Evolutionary conservation across 2,113 vertebrate species (phyloP).

Genomic region (Carassius auratus): DNA sequence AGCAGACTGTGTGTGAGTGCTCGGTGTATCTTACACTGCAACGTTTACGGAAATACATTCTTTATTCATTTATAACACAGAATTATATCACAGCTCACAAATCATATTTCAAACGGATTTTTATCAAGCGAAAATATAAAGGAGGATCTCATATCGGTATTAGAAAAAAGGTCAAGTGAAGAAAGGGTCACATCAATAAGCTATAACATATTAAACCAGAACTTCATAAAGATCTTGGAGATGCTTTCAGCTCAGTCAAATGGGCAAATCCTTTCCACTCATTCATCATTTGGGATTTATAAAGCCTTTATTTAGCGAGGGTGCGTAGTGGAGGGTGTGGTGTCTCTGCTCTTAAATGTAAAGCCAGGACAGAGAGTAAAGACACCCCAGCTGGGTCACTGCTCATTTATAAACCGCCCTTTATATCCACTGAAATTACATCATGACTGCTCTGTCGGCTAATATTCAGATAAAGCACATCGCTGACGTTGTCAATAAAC

Average conservation of each 20-base stretch:
- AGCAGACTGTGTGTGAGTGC: not conserved
- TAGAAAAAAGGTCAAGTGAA: conserved; percentile 54
- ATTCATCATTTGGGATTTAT: conserved; percentile 17
- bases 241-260: conserved; percentile 36
- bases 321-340: conserved; percentile 19
- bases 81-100: conserved; percentile 59
- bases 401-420: conserved; percentile 23
- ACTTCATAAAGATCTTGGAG: conserved; percentile 28
- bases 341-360: conserved; percentile 34
- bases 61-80: conserved; percentile 60
- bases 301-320: conserved; percentile 25
- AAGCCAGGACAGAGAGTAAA: conserved; percentile 26
- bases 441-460: not conserved
- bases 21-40: not conserved
- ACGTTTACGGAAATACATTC: conserved; percentile 65
- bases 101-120: conserved; percentile 60
- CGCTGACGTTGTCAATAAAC: conserved; percentile 20
- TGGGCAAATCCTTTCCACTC: conserved; percentile 26
- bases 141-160: conserved; percentile 59
- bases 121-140: conserved; percentile 64
- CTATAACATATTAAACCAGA: conserved; percentile 25
- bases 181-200: conserved; percentile 37
- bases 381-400: conserved; percentile 5
- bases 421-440: conserved; percentile 23
- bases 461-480: conserved; percentile 26